These are phyloP conservation scores for Microcebus ravelobensis DNA, from an alignment of 2,113 vertebrate species.

Conservation along the genomic window DNA sequence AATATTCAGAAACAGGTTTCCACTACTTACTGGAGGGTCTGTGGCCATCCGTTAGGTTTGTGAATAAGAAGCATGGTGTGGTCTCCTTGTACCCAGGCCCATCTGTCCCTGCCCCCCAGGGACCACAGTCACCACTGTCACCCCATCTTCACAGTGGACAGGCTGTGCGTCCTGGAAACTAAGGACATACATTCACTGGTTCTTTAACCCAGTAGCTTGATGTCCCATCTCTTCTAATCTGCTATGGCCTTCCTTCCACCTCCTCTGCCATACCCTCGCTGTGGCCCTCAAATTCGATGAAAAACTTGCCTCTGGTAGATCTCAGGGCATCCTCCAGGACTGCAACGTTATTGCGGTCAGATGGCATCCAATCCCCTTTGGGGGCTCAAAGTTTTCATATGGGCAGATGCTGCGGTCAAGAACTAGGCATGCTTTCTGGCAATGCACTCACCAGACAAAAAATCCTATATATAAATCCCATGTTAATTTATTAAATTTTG, in stretches of 20 bases:
- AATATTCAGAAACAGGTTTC: constrained; percentile 49
- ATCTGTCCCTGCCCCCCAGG: neutral
- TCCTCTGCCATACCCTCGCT: neutral
- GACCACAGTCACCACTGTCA: neutral
- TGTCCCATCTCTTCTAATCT: neutral
- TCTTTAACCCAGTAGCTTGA: neutral
- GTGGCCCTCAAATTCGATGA: neutral
- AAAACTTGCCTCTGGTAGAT: neutral
- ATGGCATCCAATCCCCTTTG: neutral
- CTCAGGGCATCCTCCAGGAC: neutral
- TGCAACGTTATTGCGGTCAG: neutral
- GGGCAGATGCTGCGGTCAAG: constrained; percentile 21
- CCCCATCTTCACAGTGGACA: neutral
- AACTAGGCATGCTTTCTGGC: constrained; percentile 46
- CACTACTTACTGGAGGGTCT: neutral
- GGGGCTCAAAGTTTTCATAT: neutral
- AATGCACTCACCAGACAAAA: neutral
- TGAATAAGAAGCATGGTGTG: neutral
- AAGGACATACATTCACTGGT: neutral
- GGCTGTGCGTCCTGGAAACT: neutral
- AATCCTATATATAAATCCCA: constrained; percentile 20
- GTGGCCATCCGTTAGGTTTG: neutral
- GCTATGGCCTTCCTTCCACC: neutral
- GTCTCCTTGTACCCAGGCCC: neutral
- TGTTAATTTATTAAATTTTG: constrained; percentile 62